Evolutionary conservation across 2,888 invertebrate genomes (phyloP).

Genomic region (Drosophila neonasuta): DNA sequence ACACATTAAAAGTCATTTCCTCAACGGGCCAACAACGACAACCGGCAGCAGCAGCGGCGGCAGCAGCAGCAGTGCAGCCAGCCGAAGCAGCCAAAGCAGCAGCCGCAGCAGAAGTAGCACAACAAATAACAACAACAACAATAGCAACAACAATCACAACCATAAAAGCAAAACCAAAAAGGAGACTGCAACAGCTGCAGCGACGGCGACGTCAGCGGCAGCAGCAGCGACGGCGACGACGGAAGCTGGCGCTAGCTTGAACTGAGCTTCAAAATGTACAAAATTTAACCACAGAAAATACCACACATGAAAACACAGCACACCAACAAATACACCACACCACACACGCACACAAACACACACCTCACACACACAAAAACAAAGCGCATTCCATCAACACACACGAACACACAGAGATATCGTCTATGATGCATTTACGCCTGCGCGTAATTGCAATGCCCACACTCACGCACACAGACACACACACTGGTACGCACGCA

Average conservation of each 20-base stretch:
- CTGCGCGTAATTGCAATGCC: neutral
- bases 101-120: conserved; percentile 6
- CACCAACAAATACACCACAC: neutral
- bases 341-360: conserved; percentile 1
- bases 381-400: conserved; percentile 42
- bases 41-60: conserved; percentile 21
- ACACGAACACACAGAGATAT: conserved; percentile 7
- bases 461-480: conserved; percentile 2
- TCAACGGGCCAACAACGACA: conserved; percentile 78
- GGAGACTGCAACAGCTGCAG: conserved; percentile 15
- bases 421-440: neutral
- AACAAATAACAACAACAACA: conserved; percentile 33
- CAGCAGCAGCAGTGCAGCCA: neutral
- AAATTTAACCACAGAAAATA: conserved; percentile 20
- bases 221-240: conserved; percentile 13
- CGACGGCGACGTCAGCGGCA: conserved; percentile 5
- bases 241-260: conserved; percentile 28
- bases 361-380: conserved; percentile 12
- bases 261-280: conserved; percentile 50
- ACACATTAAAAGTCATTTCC: conserved; percentile 82
- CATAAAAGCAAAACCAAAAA: conserved; percentile 30
- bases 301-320: conserved; percentile 9
- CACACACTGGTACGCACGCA: conserved; percentile 8
- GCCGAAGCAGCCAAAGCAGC: conserved; percentile 3
- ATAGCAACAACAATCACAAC: conserved; percentile 35